phyloP scores from a whole-genome alignment of 2,113 vertebrate genomes.

The Anolis carolinensis region DNA sequence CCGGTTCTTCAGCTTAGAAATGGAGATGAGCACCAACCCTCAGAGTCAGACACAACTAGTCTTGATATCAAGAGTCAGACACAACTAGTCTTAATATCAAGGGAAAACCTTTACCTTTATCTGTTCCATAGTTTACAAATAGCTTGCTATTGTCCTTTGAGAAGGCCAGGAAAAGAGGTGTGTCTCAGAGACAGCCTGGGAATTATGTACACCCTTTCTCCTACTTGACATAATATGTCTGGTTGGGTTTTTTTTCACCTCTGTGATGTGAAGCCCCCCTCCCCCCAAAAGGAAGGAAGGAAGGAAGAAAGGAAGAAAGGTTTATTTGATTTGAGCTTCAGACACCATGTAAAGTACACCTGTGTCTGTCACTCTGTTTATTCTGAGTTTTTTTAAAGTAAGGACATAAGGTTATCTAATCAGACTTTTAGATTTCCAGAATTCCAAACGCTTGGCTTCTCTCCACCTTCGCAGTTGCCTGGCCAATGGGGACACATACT shows the following conservation, averaged over 20 bases:
- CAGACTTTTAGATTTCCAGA: conserved; percentile 30
- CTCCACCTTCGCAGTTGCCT: background rate
- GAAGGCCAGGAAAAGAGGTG: background rate
- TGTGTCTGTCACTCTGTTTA: conserved; percentile 38
- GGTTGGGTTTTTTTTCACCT: background rate
- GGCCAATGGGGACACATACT: background rate
- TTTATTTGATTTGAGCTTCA: conserved; percentile 37
- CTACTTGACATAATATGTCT: background rate
- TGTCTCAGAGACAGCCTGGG: background rate
- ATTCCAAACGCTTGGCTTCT: conserved; percentile 21
- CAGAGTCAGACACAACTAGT: too few species aligned
- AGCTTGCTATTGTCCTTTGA: background rate
- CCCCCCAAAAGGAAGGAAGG: too few species aligned
- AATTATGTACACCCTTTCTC: conserved; percentile 8
- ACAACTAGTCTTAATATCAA: too few species aligned
- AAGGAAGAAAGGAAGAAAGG: background rate
- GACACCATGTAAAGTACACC: conserved; percentile 28
- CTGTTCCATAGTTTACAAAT: too few species aligned
- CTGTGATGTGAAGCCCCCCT: background rate
- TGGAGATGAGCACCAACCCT: too few species aligned
- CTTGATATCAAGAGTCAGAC: too few species aligned
- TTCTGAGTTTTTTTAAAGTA: background rate
- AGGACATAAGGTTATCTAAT: conserved; percentile 39
- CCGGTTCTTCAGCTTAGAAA: too few species aligned
- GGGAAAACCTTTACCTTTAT: too few species aligned